Conservation (phyloP, 1,140 invertebrate species). For the Drosophila fuyamai region DNA sequence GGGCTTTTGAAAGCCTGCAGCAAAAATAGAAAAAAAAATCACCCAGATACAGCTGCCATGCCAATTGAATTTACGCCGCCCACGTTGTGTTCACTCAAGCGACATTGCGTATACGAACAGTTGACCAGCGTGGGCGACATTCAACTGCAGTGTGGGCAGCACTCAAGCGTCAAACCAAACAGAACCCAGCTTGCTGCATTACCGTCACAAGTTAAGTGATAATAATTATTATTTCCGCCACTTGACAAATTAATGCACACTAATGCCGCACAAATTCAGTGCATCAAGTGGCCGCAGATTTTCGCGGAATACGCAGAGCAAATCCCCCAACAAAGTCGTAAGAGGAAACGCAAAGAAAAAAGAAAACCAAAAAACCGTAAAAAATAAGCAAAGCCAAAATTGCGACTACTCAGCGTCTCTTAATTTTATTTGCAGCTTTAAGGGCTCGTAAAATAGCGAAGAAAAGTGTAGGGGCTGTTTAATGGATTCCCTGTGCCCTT, state of each 20-base stretch:
- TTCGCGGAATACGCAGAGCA: slow-evolving; percentile 8
- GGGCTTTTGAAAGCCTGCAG: background rate
- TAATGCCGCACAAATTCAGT: slow-evolving; percentile 65
- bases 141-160: slow-evolving; percentile 1
- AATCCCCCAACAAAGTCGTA: slow-evolving; percentile 55
- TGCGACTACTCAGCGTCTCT: slow-evolving; percentile 77
- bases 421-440: slow-evolving; percentile 75
- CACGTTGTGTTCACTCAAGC: background rate
- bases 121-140: background rate
- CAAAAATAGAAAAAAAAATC: background rate
- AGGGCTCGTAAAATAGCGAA: slow-evolving; percentile 59
- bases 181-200: slow-evolving; percentile 9
- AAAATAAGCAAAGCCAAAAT: slow-evolving; percentile 65
- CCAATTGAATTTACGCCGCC: background rate
- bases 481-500: slow-evolving; percentile 34
- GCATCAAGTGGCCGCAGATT: slow-evolving; percentile 42
- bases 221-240: slow-evolving; percentile 59
- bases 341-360: slow-evolving; percentile 12
- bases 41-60: background rate
- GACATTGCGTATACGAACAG: slow-evolving; percentile 21
- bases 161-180: background rate
- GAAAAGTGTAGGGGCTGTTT: slow-evolving; percentile 32
- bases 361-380: slow-evolving; percentile 28
- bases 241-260: slow-evolving; percentile 62
- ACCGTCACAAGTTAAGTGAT: slow-evolving; percentile 48